Percentiles rank a stretch among this genome's conserved stretches.
These are phyloP conservation scores for Corythaixoides concolor DNA, from an alignment of 2,113 vertebrate genomes.

Conservation along the genomic window DNA sequence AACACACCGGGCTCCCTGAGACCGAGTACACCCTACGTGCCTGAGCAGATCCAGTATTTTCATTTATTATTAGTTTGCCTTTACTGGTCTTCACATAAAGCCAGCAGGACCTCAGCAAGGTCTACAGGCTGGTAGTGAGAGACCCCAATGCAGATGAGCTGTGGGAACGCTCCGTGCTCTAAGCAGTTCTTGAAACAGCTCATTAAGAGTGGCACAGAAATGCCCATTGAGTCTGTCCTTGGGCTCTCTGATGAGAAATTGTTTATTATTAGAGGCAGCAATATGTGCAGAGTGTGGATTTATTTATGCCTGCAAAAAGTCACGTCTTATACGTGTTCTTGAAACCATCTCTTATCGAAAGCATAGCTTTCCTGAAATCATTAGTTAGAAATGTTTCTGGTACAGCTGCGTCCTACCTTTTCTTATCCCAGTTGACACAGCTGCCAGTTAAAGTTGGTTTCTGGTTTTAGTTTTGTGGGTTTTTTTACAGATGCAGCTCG, in stretches of 20 bases:
- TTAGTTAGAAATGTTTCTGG: neutral
- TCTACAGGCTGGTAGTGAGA: neutral
- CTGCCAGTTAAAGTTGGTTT: neutral
- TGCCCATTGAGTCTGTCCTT: neutral
- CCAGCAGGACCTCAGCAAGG: neutral
- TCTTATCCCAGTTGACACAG: neutral
- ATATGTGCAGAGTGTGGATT: neutral
- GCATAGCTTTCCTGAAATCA: neutral
- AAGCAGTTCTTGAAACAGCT: neutral
- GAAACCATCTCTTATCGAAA: neutral
- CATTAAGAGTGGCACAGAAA: neutral
- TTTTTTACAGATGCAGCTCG: neutral
- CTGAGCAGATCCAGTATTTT: neutral
- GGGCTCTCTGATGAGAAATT: neutral
- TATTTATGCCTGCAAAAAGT: neutral
- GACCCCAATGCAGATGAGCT: accelerated
- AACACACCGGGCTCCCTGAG: neutral
- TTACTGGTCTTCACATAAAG: neutral
- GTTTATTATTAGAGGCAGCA: neutral
- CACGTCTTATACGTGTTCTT: accelerated
- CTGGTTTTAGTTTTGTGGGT: no score
- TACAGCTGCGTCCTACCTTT: neutral
- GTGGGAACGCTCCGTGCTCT: neutral
- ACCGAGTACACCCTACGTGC: accelerated
- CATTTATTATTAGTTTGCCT: neutral